Base-by-base conservation (phyloP, 1,140 invertebrate genomes). In the Fragariocoptes setiger region DNA sequence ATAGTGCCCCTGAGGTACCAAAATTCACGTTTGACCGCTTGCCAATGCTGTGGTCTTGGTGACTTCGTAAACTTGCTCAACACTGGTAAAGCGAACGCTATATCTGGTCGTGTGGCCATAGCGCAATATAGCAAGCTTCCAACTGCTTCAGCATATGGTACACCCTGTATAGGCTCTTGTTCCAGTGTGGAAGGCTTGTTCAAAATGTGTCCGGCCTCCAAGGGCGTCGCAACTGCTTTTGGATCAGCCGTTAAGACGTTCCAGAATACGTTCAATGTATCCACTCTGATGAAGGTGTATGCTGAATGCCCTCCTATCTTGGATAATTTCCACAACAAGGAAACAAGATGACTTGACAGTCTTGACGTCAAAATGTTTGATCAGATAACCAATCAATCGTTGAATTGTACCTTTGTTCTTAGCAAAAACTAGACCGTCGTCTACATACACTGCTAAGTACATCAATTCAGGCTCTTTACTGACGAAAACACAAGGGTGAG, bases 1-100 rank as follows among this genome's bases (percentile, higher is more conserved):
- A 41, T 47, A 18, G 59, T 62, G 21, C 52, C 55, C 43, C 55
- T 58, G 4, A 65, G 39, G 44, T 63, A 62, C 21, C 51, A 48
- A 19, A 63, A 45, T 0, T 64, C 46, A 38, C 59, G 40, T 42
- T 63, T 61, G 0, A 52, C 55, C 42, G 53, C 50, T 3, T 43
- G 47, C 54, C 57, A 62, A 48, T 63, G 59, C 19, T 35, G 22
- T 36, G 43, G 5, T 19, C 31, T 38, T 43, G 51, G n/a, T n/a
- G n/a, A n/a, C n/a, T n/a, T n/a, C n/a, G n/a, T n/a, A n/a, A n/a
- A n/a, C n/a, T n/a, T 57, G 41, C 55, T 57, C n/a, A 62, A 44
- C 25, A 50, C 52, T 44, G 50, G 54, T 0, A 63, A 56, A 19
- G 56, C 49, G 49, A 47, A 61, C 2, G 55, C 43, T 18, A 64